Conservation (phyloP, 2,888 invertebrate species). For the Leptopilina drosophilae region DNA sequence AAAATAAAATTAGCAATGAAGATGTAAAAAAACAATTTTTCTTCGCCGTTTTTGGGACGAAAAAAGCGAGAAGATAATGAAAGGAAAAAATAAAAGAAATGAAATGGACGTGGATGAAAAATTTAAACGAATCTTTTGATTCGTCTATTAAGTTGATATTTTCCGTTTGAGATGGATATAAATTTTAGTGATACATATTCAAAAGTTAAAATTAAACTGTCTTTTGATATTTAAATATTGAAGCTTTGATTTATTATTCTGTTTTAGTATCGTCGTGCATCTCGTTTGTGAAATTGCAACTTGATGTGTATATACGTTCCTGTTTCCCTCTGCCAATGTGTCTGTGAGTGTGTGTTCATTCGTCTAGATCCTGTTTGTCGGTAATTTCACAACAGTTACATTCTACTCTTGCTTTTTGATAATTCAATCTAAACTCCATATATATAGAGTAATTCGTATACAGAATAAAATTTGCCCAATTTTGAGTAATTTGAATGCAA, state of each 20-base stretch:
- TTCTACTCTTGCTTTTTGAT: constrained; percentile 14
- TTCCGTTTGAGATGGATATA: not conserved
- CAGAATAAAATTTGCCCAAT: not conserved
- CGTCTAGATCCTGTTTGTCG: constrained; percentile 10
- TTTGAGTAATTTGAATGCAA: not conserved
- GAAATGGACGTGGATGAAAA: not conserved
- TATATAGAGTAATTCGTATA: no score
- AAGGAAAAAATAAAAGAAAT: not conserved
- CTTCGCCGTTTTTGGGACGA: not conserved
- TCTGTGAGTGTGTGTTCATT: constrained; percentile 17
- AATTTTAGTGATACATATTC: not conserved
- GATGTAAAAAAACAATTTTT: no score
- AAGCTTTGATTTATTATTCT: constrained; percentile 42
- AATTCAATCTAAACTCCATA: not conserved
- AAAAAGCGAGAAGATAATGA: not conserved
- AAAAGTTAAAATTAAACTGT: not conserved
- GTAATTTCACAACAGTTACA: not conserved
- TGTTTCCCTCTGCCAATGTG: not conserved
- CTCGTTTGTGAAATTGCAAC: constrained; percentile 39
- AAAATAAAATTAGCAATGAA: no score
- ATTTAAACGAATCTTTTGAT: not conserved
- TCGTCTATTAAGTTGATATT: not conserved
- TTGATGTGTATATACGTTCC: no score
- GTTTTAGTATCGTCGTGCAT: constrained; percentile 44
- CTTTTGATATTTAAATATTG: constrained; percentile 19